Base-by-base conservation (phyloP, 2,888 invertebrate genomes). In the Acronicta leporina region DNA sequence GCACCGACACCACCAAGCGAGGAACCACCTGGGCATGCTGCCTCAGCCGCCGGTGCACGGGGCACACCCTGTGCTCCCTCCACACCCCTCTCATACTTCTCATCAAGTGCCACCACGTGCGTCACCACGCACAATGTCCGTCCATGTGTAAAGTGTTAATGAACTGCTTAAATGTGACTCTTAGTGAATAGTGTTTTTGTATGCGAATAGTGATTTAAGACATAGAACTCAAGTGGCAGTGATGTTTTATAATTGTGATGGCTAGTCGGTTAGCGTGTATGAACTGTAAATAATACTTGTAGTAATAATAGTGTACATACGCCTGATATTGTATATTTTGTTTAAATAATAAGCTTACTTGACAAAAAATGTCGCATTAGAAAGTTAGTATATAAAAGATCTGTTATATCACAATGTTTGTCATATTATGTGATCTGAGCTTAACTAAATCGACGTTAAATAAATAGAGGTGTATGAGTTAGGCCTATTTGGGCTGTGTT, bases 51-150 rank as follows among this genome's bases (percentile, higher is more conserved):
- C 94, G 5, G 85, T 92, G 74, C 92, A 92, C 67, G 92, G 92
- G 33, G 92, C 90, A 16, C 94, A 92, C 76, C 94, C 94, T 38
- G 94, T 95, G 73, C 81, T 92, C 67, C 95, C 95, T 44, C 94
- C 94, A 80, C 95, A 92, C 87, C 95, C 94, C 20, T 86, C 91
- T 15, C 93, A 92, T 75, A 79, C 83, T 14, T 85, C 87, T 63
- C 94, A 93, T 65, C 93, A 92, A 88, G 92, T 95, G 81, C 95
- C 94, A 77, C 94, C 95, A 54, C 94, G 95, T 63, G 95, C 95
- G 73, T 94, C 96, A 46, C 94, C 96, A 46, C 95, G 97, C 77
- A 96, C 96, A 53, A 96, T 97, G 84, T 97, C 97, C 89, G 97
- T 97, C 88, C 97, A 97, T 93, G 97, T 97, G 89, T 97, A 93